phyloP scores from a whole-genome alignment of 2,888 invertebrate species.

The Drosophila borborema region DNA sequence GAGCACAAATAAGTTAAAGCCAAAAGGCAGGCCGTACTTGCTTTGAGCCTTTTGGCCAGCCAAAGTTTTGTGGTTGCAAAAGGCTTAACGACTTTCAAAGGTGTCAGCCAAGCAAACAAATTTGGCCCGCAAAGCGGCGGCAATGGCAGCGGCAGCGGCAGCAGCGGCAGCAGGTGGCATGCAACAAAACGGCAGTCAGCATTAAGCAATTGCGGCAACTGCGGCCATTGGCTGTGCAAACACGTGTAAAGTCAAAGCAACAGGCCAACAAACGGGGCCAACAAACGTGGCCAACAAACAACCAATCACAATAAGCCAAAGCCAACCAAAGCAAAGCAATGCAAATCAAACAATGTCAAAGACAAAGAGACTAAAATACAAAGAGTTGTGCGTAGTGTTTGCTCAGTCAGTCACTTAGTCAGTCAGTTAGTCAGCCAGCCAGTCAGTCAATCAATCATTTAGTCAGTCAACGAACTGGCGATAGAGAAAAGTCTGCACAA shows the following conservation, averaged over 20 bases:
- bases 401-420: neutral
- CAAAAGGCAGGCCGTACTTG: constrained; percentile 54
- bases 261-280: constrained; percentile 47
- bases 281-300: constrained; percentile 38
- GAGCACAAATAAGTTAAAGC: constrained; percentile 9
- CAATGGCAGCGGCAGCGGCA: constrained; percentile 4
- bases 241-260: constrained; percentile 75
- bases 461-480: neutral
- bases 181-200: constrained; percentile 26
- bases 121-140: constrained; percentile 40
- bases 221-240: constrained; percentile 58
- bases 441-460: neutral
- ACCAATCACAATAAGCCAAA: constrained; percentile 43
- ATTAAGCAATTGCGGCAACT: constrained; percentile 30
- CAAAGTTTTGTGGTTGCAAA: constrained; percentile 36
- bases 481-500: neutral
- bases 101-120: constrained; percentile 74
- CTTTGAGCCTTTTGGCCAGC: constrained; percentile 65
- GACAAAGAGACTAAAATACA: constrained; percentile 32
- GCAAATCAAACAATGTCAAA: constrained; percentile 46
- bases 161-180: constrained; percentile 18
- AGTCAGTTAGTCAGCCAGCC: neutral
- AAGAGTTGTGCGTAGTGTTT: constrained; percentile 28
- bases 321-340: constrained; percentile 18
- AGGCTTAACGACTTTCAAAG: constrained; percentile 56